Evolutionary conservation across 37 sponge, comb jelly and placozoan genomes (phyloP), one percentile per base, ranked within the genome.

Genomic region (Oopsacas minuta): DNA sequence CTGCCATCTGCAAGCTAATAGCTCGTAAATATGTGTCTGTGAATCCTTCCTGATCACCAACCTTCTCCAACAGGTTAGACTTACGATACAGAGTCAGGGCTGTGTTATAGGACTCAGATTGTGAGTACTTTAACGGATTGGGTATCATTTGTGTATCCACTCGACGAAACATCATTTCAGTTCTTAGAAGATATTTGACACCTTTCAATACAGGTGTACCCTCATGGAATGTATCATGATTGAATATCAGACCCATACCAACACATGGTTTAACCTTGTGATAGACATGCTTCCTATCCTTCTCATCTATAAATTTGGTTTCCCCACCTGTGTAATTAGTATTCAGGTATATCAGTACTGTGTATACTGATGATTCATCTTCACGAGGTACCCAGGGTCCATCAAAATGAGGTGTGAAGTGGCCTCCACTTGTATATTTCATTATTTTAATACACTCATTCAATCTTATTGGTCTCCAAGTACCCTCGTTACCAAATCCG

Each of bases 311-410:
- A 69, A 87, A 87, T 23, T 37, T 30, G 20, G 87, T 87, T 0
- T 36, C 83, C n/a, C 87, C 87, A 83, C 87, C 87, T 17, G 52
- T 36, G 51, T 83, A 83, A 38, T 87, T 83, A 34, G 83, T 0
- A 38, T 87, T 87, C 61, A 87, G 83, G 46, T 87, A 87, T 22
- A 87, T 51, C 25, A 87, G 37, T 38, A 87, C 87, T 36, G 87
- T 87, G 69, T 83, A 87, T 34, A 87, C 53, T 1, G 83, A 83
- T 36, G 83, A 83, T 83, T 87, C 87, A 22, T 87, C 83, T 83
- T 87, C 87, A 38, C 52, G 83, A 83, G 87, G 87, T 25, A 87
- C 87, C 87, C 87, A 87, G 37, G 87, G 87, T 37, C 87, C 87
- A 83, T 87, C 87, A 37, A 87, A 37, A 83, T 87, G 87, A 28